Base-by-base conservation (phyloP, 1,140 invertebrate species). In the Diabrotica virgifera region DNA sequence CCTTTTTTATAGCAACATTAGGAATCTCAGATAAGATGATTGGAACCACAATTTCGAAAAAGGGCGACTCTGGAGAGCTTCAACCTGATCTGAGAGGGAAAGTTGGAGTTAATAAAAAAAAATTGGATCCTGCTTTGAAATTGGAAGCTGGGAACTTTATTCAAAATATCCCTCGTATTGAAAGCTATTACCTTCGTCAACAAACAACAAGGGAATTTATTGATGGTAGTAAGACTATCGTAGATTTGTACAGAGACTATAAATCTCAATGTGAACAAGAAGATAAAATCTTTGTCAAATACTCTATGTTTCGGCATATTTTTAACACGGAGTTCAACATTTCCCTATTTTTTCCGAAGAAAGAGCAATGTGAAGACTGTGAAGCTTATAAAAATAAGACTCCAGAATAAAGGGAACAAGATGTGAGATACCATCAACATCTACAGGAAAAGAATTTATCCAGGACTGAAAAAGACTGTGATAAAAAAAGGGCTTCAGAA, bases 351-450 rank as follows among this genome's bases (percentile, higher is more conserved):
- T 65, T 70, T 50, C 77, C 76, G 7, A 80, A 79, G 70, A 81
- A 81, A 65, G 78, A 80, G 67, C 73, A 75, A 58, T 80, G 78
- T 59, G 75, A 79, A 53, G 36, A 64, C 6, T 80, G 78, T 59
- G 70, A 72, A 57, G 58, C 67, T n/a, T 77, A 66, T 52, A 75
- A 77, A 54, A 75, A 78, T 70, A 52, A 66, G 8, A 63, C 66
- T 12, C 64, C 8, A 74, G 46, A 67, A 62, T 76, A 74, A 55
- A 46, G 52, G 11, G 62, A 64, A 40, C 50, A 72, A 35, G 54
- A 57, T 13, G 52, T 69, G 68, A 36, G 59, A 54, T 77, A 78
- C 69, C 69, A 74, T 38, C 35, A 64, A 40, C 78, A 80, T 64
- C 65, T 71, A 11, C 56, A 67, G 52, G 70, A 76, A 66, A 71